Evolutionary conservation across 2,888 invertebrate genomes (phyloP).

Genomic region (Melanargia galathea): DNA sequence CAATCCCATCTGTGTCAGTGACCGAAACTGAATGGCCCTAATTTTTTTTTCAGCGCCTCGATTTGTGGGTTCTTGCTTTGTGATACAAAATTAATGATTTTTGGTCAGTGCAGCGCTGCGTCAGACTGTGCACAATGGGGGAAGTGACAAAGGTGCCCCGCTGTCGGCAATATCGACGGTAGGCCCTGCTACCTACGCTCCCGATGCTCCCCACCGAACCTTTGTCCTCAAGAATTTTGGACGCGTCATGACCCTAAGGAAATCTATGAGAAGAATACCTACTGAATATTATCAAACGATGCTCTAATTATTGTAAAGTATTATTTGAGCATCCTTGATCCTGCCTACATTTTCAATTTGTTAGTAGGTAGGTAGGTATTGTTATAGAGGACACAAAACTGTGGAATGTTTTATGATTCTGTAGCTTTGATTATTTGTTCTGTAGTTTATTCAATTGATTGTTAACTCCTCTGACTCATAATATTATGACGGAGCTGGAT

Average conservation of each 20-base stretch:
- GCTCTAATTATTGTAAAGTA: conserved; percentile 62
- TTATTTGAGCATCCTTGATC: conserved; percentile 36
- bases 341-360: conserved; percentile 31
- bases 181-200: conserved; percentile 74
- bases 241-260: conserved; percentile 70
- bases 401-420: background rate
- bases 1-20: conserved; percentile 68
- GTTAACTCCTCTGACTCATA: too few species aligned
- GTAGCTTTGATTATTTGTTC: too few species aligned
- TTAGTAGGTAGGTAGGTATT: conserved; percentile 7
- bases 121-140: conserved; percentile 68
- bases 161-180: conserved; percentile 79
- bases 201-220: conserved; percentile 70
- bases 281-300: conserved; percentile 60
- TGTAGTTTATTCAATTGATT: too few species aligned
- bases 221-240: conserved; percentile 73
- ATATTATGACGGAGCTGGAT: too few species aligned
- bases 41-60: conserved; percentile 76
- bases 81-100: conserved; percentile 82
- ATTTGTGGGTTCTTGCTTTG: conserved; percentile 81
- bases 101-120: conserved; percentile 75
- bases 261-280: conserved; percentile 63
- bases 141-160: conserved; percentile 79
- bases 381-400: conserved; percentile 13
- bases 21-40: conserved; percentile 73